Base-by-base conservation (phyloP, 2,113 vertebrate genomes). In the Jaculus jaculus region DNA sequence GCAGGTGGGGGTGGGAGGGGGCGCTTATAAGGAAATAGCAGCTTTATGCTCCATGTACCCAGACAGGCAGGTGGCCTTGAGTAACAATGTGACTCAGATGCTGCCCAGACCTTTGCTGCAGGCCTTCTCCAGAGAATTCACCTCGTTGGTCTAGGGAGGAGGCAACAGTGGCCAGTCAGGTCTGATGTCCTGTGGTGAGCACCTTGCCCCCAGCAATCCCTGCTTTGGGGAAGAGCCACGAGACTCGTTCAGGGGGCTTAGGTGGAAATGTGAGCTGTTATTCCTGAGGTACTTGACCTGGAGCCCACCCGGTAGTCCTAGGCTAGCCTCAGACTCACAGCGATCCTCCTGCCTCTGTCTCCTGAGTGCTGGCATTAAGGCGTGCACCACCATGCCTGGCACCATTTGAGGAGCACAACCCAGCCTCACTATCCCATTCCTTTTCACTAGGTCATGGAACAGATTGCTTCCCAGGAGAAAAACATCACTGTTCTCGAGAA, bases 391-490 rank as follows among this genome's bases (percentile, higher is more conserved):
- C 42, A 47, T 8, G 42, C 42, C 42, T 47, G 42, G 42, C 42
- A 47, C 42, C 42, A 47, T 84, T 39, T 7, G n/a, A 47, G 15
- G 66, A 47, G 58, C 28, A 34, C 24, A 18, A 1, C 23, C 12
- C 8, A 63, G 20, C 30, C 71, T 95, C 78, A 94, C 54, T 47
- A 16, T 65, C 63, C 30, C n/a, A 15, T 77, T 71, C 24, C 20
- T 79, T 92, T 90, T 90, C 2, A 61, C 63, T 86, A 99, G 99
- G 98, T 99, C 87, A 97, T 99, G 97, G 97, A 98, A 34, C 98
- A 99, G 97, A 96, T 98, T 2, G 89, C 96, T 65, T 97, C 97
- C 11, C 99, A 99, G 96, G 98, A 99, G 96, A 98, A 96, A 96
- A 99, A 98, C 92, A 97, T 98, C 61, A 96, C 97, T 3, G 94